Evolutionary conservation across 2,113 vertebrate genomes (phyloP), one percentile per base, ranked within the genome.

Genomic region (Gadus chalcogrammus): DNA sequence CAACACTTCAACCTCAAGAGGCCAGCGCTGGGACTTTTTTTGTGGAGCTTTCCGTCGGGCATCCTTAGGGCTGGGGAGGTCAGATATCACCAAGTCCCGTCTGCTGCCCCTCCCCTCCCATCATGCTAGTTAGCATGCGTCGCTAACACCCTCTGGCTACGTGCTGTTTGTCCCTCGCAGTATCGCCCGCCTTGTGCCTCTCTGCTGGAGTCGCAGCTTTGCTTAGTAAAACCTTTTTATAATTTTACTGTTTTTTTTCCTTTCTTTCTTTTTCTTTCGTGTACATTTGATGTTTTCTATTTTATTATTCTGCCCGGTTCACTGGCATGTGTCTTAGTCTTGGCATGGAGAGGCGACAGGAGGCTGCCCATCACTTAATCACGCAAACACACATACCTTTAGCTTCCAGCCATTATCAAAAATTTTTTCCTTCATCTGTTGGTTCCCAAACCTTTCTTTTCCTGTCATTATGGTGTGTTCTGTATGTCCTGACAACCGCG

Each of bases 221-320:
- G 75, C 77, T 82, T 77, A 71, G 72, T 79, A 42, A 24, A 27
- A 31, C 35, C 24, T 63, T 78, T 76, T 83, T 72, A 22, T 56
- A 0, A 1, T 61, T 60, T 71, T 74, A 35, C 53, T 79, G 7
- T 64, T 71, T 64, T 3, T 71, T 17, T 71, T 77, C 3, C 16
- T 17, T n/a, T 31, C 15, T 35, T n/a, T 2, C 2, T 64, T 71
- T 64, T 3, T 71, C 15, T 71, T 75, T 1, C 17, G 17, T 63
- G 17, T 75, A 73, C 63, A 78, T 82, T 55, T 80, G 62, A 53
- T 72, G 73, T 76, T 88, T 24, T 89, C 88, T 87, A 82, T 48
- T 48, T 48, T 48, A 48, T 48, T 48, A 86, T 78, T 77, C 66
- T 71, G 73, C 38, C 11, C 13, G 16, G 61, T 61, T 76, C 55